Percentiles rank a stretch among this genome's conserved stretches.
Conservation (phyloP, 1,140 invertebrate genomes). For the Heliothis virescens region DNA sequence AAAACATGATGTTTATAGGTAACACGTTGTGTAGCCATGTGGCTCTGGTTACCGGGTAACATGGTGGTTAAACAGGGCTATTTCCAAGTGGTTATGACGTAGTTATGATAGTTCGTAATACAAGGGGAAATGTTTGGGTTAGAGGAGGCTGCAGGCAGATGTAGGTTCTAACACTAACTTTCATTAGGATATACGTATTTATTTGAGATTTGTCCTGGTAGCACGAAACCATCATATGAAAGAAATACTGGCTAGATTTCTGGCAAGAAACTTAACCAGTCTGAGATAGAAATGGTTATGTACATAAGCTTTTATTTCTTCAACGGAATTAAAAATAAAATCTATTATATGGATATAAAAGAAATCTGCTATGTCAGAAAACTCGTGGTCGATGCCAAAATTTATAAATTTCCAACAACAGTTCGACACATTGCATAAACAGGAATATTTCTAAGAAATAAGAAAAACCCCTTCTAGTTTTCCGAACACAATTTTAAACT, state of each 20-base stretch:
- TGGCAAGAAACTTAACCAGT: background rate
- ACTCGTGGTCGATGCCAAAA: background rate
- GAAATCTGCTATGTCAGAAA: background rate
- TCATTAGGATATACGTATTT: background rate
- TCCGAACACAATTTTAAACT: too few relatives aligned
- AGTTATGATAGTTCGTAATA: background rate
- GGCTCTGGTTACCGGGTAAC: background rate
- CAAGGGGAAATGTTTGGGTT: background rate
- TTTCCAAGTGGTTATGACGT: slow-evolving; percentile 9
- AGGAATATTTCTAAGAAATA: background rate
- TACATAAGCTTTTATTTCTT: too few relatives aligned
- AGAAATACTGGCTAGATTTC: background rate
- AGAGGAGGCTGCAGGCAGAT: background rate
- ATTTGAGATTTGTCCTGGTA: background rate
- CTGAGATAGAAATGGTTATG: too few relatives aligned
- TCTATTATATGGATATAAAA: too few relatives aligned
- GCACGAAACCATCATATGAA: background rate
- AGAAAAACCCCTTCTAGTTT: background rate
- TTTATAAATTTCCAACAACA: background rate
- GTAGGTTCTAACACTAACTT: background rate
- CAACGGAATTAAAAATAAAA: too few relatives aligned
- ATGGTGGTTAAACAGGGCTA: background rate
- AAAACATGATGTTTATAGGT: background rate
- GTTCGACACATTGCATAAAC: background rate
- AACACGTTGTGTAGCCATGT: background rate